Conservation (phyloP, 2,888 invertebrate genomes). For the Octonoba sinensis region DNA sequence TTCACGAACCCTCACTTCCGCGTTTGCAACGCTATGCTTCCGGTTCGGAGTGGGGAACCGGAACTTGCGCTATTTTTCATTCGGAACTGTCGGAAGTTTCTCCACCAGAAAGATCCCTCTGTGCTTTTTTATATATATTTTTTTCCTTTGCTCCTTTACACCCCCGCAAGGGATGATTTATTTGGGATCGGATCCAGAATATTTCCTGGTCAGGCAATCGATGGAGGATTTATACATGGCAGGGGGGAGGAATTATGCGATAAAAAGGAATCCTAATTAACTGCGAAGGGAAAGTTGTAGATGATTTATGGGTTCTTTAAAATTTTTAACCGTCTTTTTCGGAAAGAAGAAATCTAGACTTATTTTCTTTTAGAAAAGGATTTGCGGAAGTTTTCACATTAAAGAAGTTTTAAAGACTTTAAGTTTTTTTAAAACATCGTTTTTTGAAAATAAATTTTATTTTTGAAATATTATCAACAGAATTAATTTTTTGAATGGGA, state of each 20-base stretch:
- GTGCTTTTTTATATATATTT: background rate
- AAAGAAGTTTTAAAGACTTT: too few relatives aligned
- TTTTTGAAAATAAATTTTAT: too few relatives aligned
- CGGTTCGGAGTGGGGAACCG: constrained; percentile 42
- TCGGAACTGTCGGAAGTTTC: constrained; percentile 43
- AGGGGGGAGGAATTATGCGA: constrained; percentile 2
- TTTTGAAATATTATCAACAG: too few relatives aligned
- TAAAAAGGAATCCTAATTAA: background rate
- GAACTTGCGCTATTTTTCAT: constrained; percentile 60
- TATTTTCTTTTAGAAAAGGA: too few relatives aligned
- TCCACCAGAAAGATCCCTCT: background rate
- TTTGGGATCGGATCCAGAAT: constrained; percentile 53
- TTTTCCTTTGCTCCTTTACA: background rate
- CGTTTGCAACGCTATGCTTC: constrained; percentile 59
- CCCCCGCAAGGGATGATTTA: constrained; percentile 47
- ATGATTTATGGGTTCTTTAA: too few relatives aligned
- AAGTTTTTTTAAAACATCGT: too few relatives aligned
- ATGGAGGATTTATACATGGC: constrained; percentile 8
- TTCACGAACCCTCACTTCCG: constrained; percentile 35
- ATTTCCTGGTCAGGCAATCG: constrained; percentile 49
- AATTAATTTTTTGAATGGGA: too few relatives aligned
- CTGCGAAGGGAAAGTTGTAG: too few relatives aligned
- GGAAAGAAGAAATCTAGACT: too few relatives aligned
- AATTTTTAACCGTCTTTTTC: too few relatives aligned
- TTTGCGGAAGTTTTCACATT: too few relatives aligned